Evolutionary conservation across 2,797 vertebrate species (phyloP).

Genomic region (Gallinago nigripennis): DNA sequence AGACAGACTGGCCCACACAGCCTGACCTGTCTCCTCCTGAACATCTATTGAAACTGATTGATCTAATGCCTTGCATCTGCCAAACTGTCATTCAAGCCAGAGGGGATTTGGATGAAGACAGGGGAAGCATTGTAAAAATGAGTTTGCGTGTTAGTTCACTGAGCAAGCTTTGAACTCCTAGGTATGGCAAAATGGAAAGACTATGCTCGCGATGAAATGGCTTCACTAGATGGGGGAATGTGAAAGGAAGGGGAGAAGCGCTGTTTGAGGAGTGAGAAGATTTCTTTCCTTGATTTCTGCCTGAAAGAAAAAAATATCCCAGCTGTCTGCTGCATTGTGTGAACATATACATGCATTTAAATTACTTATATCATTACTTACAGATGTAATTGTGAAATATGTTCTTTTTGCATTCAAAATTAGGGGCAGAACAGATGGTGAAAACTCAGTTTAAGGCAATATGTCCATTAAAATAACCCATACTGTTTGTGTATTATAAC

Average conservation of each 20-base stretch:
- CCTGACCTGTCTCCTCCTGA: constrained; percentile 56
- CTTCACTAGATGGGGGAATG: constrained; percentile 12
- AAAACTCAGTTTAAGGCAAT: constrained; percentile 79
- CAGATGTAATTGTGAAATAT: constrained; percentile 86
- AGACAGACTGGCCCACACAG: constrained; percentile 51
- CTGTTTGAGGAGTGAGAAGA: constrained; percentile 37
- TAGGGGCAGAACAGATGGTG: constrained; percentile 80
- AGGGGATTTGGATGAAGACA: constrained; percentile 70
- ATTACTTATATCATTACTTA: constrained; percentile 84
- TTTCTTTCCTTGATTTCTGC: constrained; percentile 73
- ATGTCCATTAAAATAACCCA: constrained; percentile 80
- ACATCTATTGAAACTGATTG: constrained; percentile 73
- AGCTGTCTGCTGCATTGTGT: constrained; percentile 77
- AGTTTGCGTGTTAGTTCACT: constrained; percentile 61
- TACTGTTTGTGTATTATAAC: constrained; percentile 71
- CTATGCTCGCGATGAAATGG: constrained; percentile 22
- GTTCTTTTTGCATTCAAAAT: constrained; percentile 80
- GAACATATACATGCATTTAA: constrained; percentile 83
- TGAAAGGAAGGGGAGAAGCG: not conserved
- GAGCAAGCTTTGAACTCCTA: constrained; percentile 71
- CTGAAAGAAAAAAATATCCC: constrained; percentile 60
- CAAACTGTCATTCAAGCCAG: constrained; percentile 77
- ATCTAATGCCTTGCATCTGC: constrained; percentile 73
- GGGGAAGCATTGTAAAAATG: constrained; percentile 67
- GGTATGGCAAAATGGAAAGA: constrained; percentile 52